These are phyloP conservation scores for Macaria notata DNA, from an alignment of 2,888 invertebrate genomes.

Conservation along the genomic window DNA sequence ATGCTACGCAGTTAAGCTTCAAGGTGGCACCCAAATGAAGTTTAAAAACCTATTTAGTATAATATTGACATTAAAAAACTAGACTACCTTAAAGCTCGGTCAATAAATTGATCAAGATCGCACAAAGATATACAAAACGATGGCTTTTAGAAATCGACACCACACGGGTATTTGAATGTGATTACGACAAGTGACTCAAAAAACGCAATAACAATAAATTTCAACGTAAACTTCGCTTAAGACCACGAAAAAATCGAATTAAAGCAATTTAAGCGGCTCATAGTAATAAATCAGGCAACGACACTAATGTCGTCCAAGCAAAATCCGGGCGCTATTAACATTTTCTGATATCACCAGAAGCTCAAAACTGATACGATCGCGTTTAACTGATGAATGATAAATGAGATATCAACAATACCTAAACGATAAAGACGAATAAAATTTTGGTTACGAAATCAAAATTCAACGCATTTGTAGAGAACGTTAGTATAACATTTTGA, in stretches of 20 bases:
- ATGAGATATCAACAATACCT: constrained; percentile 45
- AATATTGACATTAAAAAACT: constrained; percentile 10
- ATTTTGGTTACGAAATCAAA: not conserved
- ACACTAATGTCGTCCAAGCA: constrained; percentile 59
- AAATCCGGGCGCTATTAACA: constrained; percentile 67
- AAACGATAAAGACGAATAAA: constrained; percentile 23
- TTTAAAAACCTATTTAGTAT: constrained; percentile 10
- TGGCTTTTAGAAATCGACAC: constrained; percentile 17
- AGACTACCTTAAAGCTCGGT: constrained; percentile 17
- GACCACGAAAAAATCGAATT: constrained; percentile 41
- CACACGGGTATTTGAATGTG: constrained; percentile 24
- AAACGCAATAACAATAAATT: constrained; percentile 42
- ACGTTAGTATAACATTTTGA: constrained; percentile 22
- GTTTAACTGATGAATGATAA: constrained; percentile 72
- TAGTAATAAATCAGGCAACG: constrained; percentile 61
- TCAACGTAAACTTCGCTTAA: constrained; percentile 34
- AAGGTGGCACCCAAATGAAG: not conserved
- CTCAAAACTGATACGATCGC: constrained; percentile 58
- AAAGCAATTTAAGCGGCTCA: constrained; percentile 39
- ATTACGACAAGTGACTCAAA: constrained; percentile 22
- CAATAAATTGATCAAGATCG: constrained; percentile 21
- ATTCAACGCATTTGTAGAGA: constrained; percentile 28
- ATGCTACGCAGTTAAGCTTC: no score
- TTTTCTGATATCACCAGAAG: constrained; percentile 73
- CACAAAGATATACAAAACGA: constrained; percentile 30